These are phyloP conservation scores for Resseliella maxima DNA, from an alignment of 2,888 invertebrate genomes.

Conservation along the genomic window DNA sequence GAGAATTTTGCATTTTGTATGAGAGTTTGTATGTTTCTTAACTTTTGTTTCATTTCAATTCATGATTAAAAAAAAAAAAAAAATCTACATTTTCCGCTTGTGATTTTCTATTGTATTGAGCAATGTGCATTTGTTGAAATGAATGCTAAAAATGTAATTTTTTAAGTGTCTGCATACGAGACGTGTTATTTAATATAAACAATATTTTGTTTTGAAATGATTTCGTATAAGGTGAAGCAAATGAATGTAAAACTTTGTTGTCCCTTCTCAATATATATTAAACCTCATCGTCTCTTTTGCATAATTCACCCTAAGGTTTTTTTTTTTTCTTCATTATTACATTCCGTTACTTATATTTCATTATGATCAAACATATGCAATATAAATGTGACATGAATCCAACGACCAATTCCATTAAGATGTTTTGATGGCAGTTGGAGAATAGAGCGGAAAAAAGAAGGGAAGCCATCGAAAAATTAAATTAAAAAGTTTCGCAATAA, in stretches of 20 bases:
- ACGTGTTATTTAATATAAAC: background rate
- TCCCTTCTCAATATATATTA: conserved; percentile 17
- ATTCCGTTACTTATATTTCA: conserved; percentile 50
- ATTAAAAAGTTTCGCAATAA: conserved; percentile 55
- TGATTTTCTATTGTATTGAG: too few species aligned
- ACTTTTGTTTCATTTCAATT: too few species aligned
- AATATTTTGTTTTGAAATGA: background rate
- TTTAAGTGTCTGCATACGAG: background rate
- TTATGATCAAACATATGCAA: conserved; percentile 54
- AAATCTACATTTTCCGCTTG: too few species aligned
- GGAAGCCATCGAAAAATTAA: conserved; percentile 25
- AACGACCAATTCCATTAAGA: background rate
- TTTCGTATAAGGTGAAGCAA: background rate
- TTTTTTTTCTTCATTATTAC: background rate
- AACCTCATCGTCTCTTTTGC: background rate
- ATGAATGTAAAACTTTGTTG: background rate
- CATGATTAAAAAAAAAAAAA: too few species aligned
- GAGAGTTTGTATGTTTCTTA: too few species aligned
- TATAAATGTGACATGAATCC: conserved; percentile 9
- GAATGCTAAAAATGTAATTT: background rate
- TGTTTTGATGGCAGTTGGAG: background rate
- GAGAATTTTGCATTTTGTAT: too few species aligned
- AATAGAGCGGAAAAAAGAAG: background rate
- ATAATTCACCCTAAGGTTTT: conserved; percentile 6
- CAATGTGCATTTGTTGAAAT: too few species aligned